Percentiles rank a stretch among this genome's conserved stretches.
phyloP scores from a whole-genome alignment of 2,888 invertebrate genomes.

The Eristalis intricaria region DNA sequence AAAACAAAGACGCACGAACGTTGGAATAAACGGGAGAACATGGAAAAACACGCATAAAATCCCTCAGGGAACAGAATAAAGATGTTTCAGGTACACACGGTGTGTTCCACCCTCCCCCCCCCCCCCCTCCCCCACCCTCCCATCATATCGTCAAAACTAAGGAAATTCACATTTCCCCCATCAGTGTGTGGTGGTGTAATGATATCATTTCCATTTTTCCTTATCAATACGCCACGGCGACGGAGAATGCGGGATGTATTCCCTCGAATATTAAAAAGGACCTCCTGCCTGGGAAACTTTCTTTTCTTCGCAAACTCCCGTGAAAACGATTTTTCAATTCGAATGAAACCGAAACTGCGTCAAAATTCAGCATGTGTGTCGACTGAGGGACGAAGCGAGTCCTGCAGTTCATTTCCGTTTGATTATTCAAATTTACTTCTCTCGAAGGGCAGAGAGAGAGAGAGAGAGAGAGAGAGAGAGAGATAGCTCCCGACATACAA shows the following conservation, averaged over 20 bases:
- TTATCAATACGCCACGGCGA: slow-evolving; percentile 2
- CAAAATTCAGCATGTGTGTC: background rate
- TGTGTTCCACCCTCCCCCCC: background rate
- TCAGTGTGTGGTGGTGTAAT: slow-evolving; percentile 1
- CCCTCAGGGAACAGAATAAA: slow-evolving; percentile 22
- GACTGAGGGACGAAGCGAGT: background rate
- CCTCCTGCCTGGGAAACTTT: background rate
- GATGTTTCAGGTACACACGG: slow-evolving; percentile 23
- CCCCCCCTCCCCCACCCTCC: background rate
- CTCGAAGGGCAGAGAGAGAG: no score
- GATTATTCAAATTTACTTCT: slow-evolving; percentile 52
- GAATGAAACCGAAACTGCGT: slow-evolving; percentile 9
- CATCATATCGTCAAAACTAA: background rate
- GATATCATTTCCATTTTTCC: slow-evolving; percentile 32
- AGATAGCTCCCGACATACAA: slow-evolving; percentile 2
- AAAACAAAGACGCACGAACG: background rate
- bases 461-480: no score
- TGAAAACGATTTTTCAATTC: slow-evolving; percentile 33
- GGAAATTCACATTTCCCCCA: background rate
- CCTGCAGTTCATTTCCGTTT: slow-evolving; percentile 39
- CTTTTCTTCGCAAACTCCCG: slow-evolving; percentile 4
- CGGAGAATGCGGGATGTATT: background rate
- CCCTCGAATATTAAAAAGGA: background rate
- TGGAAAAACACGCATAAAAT: slow-evolving; percentile 6
- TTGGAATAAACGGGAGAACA: background rate